Percentiles rank a stretch among this genome's conserved stretches.
phyloP scores from a whole-genome alignment of 2,888 invertebrate genomes.

The Troilus luridus region DNA sequence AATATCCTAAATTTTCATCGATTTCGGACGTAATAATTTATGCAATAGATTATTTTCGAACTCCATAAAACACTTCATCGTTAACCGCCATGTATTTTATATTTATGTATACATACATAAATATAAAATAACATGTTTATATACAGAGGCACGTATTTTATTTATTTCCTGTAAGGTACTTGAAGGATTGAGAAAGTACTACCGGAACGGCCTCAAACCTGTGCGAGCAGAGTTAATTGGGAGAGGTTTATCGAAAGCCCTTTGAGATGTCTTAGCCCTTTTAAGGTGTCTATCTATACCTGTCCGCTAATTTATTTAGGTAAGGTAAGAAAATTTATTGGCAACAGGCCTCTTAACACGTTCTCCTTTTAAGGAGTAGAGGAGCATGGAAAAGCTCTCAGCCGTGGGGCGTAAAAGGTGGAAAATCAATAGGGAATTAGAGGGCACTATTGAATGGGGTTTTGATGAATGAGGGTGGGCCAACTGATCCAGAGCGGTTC shows the following conservation, averaged over 20 bases:
- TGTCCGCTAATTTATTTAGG: slow-evolving; percentile 3
- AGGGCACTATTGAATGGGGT: slow-evolving; percentile 1
- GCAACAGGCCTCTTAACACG: not conserved
- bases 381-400: slow-evolving; percentile 46
- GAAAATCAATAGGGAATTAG: slow-evolving; percentile 48
- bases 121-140: too few relatives aligned
- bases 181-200: not conserved
- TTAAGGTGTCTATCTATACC: not conserved
- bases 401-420: not conserved
- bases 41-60: too few relatives aligned
- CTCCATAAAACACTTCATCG: too few relatives aligned
- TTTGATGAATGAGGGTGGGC: slow-evolving; percentile 6
- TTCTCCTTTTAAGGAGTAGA: not conserved
- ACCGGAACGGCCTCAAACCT: not conserved
- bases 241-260: not conserved
- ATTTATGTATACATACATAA: too few relatives aligned
- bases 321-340: slow-evolving; percentile 19
- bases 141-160: too few relatives aligned
- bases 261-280: not conserved
- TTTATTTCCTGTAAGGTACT: too few relatives aligned
- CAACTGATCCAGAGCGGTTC: slow-evolving; percentile 6
- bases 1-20: too few relatives aligned
- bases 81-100: too few relatives aligned
- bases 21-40: too few relatives aligned
- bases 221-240: not conserved